Percentiles rank a stretch among this genome's conserved stretches.
Conservation (phyloP, 1,140 invertebrate genomes). For the Agrypnia vestita region DNA sequence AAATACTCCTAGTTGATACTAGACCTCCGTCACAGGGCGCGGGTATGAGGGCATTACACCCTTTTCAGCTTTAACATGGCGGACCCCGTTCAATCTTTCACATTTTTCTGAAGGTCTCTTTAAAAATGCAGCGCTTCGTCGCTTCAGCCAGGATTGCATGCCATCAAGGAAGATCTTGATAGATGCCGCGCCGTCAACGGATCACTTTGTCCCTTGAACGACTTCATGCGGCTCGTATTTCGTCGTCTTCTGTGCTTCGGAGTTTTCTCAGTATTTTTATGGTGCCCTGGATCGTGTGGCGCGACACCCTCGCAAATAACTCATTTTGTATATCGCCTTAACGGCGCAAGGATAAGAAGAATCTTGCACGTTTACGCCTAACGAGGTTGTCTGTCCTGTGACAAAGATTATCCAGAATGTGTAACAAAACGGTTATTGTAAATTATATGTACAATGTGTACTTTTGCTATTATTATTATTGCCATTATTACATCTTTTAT, state of each 20-base stretch:
- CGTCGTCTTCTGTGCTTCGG: neutral
- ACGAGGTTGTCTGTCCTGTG: neutral
- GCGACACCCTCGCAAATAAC: slow-evolving; percentile 24
- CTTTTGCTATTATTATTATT: no score
- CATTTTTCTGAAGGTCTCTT: slow-evolving; percentile 30
- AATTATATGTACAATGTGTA: no score
- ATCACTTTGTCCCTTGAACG: slow-evolving; percentile 44
- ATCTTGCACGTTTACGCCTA: neutral
- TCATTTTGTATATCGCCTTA: slow-evolving; percentile 28
- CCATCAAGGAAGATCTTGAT: slow-evolving; percentile 49
- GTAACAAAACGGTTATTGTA: neutral
- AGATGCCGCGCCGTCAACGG: slow-evolving; percentile 35
- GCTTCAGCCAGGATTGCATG: slow-evolving; percentile 12
- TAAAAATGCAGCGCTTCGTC: slow-evolving; percentile 50
- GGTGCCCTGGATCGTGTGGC: neutral
- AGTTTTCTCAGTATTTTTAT: slow-evolving; percentile 41
- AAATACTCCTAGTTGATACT: neutral
- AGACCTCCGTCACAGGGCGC: neutral
- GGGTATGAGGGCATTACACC: neutral
- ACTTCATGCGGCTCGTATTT: slow-evolving; percentile 5
- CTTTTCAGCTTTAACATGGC: slow-evolving; percentile 1
- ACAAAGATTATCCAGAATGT: neutral
- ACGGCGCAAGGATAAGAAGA: slow-evolving; percentile 20
- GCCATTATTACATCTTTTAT: no score
- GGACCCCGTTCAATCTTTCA: slow-evolving; percentile 13